These are phyloP conservation scores for Endotricha flammealis DNA, from an alignment of 2,888 invertebrate genomes.

Conservation along the genomic window DNA sequence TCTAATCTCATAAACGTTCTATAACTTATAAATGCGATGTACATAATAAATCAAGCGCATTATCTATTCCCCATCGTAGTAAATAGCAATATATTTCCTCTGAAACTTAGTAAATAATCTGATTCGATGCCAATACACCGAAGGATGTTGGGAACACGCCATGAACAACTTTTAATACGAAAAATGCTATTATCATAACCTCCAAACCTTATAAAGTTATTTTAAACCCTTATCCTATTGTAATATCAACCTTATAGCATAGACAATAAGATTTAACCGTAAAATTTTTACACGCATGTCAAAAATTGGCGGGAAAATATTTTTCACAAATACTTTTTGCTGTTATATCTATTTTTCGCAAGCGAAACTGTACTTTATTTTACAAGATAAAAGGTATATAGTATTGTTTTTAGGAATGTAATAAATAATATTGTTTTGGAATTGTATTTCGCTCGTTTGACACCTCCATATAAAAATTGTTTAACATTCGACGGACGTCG, in stretches of 20 bases:
- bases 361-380: constrained; percentile 19
- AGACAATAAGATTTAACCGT: not conserved
- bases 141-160: constrained; percentile 34
- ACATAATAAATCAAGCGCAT: not conserved
- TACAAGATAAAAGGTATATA: constrained; percentile 11
- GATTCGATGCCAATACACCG: constrained; percentile 25
- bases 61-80: constrained; percentile 3
- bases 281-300: constrained; percentile 19
- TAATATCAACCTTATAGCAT: constrained; percentile 10
- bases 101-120: constrained; percentile 25
- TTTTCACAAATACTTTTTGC: constrained; percentile 15
- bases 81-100: constrained; percentile 6
- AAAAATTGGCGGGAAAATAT: constrained; percentile 27
- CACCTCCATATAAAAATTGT: constrained; percentile 44
- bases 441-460: constrained; percentile 36
- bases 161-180: constrained; percentile 71
- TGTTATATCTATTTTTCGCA: no score
- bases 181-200: constrained; percentile 72
- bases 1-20: no score
- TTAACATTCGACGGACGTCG: constrained; percentile 42
- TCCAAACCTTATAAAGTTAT: constrained; percentile 20
- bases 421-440: constrained; percentile 13
- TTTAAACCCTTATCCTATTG: constrained; percentile 6
- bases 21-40: constrained; percentile 2
- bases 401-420: not conserved